These are phyloP conservation scores for Hyperoplus lanceolatus DNA, from an alignment of 2,797 vertebrate genomes.

Conservation along the genomic window DNA sequence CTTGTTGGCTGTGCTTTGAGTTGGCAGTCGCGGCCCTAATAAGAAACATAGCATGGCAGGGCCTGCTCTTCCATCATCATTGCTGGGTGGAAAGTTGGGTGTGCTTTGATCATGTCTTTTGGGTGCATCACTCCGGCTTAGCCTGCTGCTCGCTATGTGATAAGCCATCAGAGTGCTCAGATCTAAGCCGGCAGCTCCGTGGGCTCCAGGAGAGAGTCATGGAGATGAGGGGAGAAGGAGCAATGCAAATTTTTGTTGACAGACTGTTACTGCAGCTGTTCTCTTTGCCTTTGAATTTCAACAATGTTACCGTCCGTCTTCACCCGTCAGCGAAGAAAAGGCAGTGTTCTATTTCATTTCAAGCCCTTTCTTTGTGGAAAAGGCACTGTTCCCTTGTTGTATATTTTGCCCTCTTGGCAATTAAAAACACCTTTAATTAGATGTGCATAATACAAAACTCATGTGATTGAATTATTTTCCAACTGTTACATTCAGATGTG, in stretches of 20 bases:
- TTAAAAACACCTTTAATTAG: conserved; percentile 76
- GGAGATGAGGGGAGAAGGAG: conserved; percentile 72
- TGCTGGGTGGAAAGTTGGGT: conserved; percentile 76
- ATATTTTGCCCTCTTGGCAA: conserved; percentile 56
- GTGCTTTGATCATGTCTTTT: conserved; percentile 86
- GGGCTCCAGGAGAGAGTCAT: conserved; percentile 68
- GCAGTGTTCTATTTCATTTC: conserved; percentile 40
- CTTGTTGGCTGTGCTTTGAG: conserved; percentile 65
- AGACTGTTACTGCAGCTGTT: conserved; percentile 79
- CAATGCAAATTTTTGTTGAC: conserved; percentile 85
- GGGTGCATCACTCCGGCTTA: conserved; percentile 81
- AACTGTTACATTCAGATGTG: conserved; percentile 45
- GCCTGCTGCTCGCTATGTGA: conserved; percentile 78
- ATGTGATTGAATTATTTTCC: conserved; percentile 72
- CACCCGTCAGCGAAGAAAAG: conserved; percentile 48
- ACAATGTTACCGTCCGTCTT: conserved; percentile 69
- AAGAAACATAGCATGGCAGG: conserved; percentile 80
- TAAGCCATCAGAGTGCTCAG: conserved; percentile 82
- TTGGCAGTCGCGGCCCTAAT: conserved; percentile 77
- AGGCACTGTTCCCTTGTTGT: conserved; percentile 32
- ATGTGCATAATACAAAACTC: conserved; percentile 56
- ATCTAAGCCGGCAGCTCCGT: conserved; percentile 78
- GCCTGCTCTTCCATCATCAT: conserved; percentile 80
- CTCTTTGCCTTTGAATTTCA: conserved; percentile 72
- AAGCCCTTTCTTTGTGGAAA: conserved; percentile 22